phyloP scores from a whole-genome alignment of 1,140 invertebrate genomes.

The Venturia canescens region DNA sequence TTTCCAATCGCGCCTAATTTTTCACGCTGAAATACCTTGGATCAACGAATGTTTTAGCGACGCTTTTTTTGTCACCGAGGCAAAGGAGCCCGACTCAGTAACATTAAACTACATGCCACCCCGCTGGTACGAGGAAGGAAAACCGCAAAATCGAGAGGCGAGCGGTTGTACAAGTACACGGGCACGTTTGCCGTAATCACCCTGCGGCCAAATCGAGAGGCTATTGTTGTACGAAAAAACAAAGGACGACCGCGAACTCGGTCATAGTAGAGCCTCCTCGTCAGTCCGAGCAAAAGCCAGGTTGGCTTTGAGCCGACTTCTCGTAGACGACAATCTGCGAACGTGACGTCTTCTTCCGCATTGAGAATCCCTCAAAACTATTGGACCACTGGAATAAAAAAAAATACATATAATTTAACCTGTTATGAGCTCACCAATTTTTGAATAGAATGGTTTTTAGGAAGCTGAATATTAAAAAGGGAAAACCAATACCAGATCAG shows the following conservation, averaged over 20 bases:
- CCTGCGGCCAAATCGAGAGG: slow-evolving; percentile 49
- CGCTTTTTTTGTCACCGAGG: slow-evolving; percentile 19
- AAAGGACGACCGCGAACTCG: slow-evolving; percentile 44
- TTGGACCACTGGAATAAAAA: neutral
- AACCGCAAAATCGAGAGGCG: slow-evolving; percentile 31
- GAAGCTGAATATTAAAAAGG: too few relatives aligned
- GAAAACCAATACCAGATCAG: too few relatives aligned
- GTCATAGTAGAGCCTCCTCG: slow-evolving; percentile 25
- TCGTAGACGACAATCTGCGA: slow-evolving; percentile 19
- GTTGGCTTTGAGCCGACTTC: neutral
- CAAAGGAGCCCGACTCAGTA: slow-evolving; percentile 14
- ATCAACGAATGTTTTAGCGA: slow-evolving; percentile 44
- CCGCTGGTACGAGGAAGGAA: slow-evolving; percentile 32
- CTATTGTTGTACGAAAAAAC: slow-evolving; percentile 52
- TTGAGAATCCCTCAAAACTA: neutral
- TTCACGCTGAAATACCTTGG: too few relatives aligned
- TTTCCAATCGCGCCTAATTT: slow-evolving; percentile 5
- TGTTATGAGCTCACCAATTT: too few relatives aligned
- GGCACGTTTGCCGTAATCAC: slow-evolving; percentile 45
- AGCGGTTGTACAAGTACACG: neutral
- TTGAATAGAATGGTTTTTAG: too few relatives aligned
- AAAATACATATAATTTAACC: neutral
- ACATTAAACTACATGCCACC: slow-evolving; percentile 20
- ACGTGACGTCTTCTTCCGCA: slow-evolving; percentile 4
- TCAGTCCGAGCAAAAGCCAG: slow-evolving; percentile 11